Base-by-base conservation (phyloP, 2,888 invertebrate species). In the Drosophila barbarae region DNA sequence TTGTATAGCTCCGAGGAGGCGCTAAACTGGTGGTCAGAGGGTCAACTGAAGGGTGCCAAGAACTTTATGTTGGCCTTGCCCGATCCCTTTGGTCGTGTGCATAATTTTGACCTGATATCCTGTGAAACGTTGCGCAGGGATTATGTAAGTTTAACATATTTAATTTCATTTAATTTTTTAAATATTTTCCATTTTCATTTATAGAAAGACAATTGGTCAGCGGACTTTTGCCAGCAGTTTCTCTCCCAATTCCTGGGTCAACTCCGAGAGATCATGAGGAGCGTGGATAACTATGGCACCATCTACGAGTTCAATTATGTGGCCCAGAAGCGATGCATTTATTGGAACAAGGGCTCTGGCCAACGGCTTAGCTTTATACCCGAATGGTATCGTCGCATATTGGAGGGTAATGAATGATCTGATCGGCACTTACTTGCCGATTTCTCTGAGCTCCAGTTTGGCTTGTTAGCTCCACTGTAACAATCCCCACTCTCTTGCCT, bases 401-500 rank as follows among this genome's bases (percentile, higher is more conserved):
- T 57, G 30, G 23, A 52, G 51, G 47, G 26, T 64, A 53, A 53
- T 47, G 49, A 47, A 46, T 57, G 41, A 66, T 39, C 34, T 34
- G 41, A 5, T 52, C 36, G 9, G 15, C 36, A 53, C 50, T 50
- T 50, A 50, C 35, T 38, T 21, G 42, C 32, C 23, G 42, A 54
- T 58, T 58, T 59, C 59, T 59, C 59, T n/a, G 44, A 58, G 59
- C 35, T 13, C 35, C 54, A 35, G 55, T 10, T 44, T 36, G 41
- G 50, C 76, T 75, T 67, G 79, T 74, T 78, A 65, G 68, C 71
- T 70, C 55, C 42, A 64, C 58, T 23, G 21, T 7, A 23, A 39
- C 21, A 41, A 67, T 32, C 63, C 67, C 63, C 67, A 35, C 65
- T 42, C 59, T 56, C 72, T 54, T 44, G 66, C 63, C 66, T 61